Conservation (phyloP, 1,140 invertebrate species). For the Zelostemma sp. region DNA sequence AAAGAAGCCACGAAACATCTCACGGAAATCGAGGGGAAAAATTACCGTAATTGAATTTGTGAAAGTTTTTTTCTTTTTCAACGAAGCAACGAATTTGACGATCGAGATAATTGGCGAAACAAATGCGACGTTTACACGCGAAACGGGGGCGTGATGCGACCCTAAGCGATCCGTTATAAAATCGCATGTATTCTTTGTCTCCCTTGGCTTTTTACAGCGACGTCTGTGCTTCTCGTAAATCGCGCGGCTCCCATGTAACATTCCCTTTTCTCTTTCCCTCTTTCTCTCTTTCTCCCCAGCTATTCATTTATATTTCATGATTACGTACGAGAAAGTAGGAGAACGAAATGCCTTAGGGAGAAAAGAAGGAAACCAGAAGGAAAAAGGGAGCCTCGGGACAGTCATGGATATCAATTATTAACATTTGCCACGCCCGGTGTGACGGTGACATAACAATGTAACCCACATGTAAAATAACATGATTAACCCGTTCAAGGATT, state of each 20-base stretch:
- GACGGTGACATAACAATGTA: conserved; percentile 16
- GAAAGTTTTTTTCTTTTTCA: too few species aligned
- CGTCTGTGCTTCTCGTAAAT: conserved; percentile 52
- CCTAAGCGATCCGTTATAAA: conserved; percentile 52
- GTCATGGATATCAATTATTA: conserved; percentile 40
- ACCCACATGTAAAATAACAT: conserved; percentile 2
- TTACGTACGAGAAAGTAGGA: conserved; percentile 33
- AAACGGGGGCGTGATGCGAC: conserved; percentile 56
- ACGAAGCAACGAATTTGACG: conserved; percentile 3
- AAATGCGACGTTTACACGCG: conserved; percentile 41
- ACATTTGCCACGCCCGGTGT: conserved; percentile 24
- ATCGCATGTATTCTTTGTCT: conserved; percentile 53
- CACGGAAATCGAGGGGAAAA: too few species aligned
- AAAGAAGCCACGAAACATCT: too few species aligned
- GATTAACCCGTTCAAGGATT: conserved; percentile 14
- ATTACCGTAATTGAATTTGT: too few species aligned
- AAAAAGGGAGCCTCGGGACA: conserved; percentile 9
- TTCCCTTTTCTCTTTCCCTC: conserved; percentile 20
- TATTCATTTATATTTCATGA: conserved; percentile 34
- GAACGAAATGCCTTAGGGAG: conserved; percentile 1
- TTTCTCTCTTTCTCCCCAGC: conserved; percentile 20
- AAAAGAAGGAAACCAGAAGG: conserved; percentile 10
- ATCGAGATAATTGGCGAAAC: conserved; percentile 19
- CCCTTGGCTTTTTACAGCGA: conserved; percentile 48
- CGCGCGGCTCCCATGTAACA: conserved; percentile 47